Conservation (phyloP, 2,888 invertebrate species). For the Cheilosia vulpina region DNA sequence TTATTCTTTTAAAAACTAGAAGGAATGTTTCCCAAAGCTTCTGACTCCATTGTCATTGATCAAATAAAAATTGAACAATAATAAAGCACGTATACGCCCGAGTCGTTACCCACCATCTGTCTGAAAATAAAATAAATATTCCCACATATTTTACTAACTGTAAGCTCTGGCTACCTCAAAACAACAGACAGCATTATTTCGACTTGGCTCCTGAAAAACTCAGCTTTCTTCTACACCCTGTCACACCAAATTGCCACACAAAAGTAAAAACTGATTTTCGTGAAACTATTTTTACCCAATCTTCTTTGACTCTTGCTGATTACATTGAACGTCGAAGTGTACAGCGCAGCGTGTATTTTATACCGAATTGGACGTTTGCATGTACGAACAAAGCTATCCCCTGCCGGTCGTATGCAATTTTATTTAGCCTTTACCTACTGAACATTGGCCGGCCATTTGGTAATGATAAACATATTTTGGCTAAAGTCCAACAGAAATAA, state of each 20-base stretch:
- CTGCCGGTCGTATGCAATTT: slow-evolving; percentile 6
- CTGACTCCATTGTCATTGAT: too few relatives aligned
- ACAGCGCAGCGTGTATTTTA: slow-evolving; percentile 13
- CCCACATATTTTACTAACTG: not conserved
- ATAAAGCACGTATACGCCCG: not conserved
- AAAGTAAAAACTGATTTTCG: not conserved
- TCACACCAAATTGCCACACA: not conserved
- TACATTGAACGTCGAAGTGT: slow-evolving; percentile 34
- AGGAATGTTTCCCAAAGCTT: too few relatives aligned
- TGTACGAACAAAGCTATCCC: not conserved
- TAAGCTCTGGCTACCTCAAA: too few relatives aligned
- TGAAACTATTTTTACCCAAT: slow-evolving; percentile 3
- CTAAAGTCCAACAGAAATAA: slow-evolving; percentile 56
- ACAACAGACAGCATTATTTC: too few relatives aligned
- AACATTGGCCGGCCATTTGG: slow-evolving; percentile 30
- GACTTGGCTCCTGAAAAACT: not conserved
- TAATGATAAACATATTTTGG: slow-evolving; percentile 69
- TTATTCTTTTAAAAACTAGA: too few relatives aligned
- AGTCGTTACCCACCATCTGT: not conserved
- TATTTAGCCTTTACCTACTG: slow-evolving; percentile 29
- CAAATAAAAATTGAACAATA: not conserved
- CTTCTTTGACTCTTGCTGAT: slow-evolving; percentile 32
- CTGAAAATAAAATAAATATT: not conserved
- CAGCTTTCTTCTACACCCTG: not conserved
- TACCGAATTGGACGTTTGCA: slow-evolving; percentile 6